Conservation (phyloP, 2,113 vertebrate genomes). For the Cheilinus undulatus region DNA sequence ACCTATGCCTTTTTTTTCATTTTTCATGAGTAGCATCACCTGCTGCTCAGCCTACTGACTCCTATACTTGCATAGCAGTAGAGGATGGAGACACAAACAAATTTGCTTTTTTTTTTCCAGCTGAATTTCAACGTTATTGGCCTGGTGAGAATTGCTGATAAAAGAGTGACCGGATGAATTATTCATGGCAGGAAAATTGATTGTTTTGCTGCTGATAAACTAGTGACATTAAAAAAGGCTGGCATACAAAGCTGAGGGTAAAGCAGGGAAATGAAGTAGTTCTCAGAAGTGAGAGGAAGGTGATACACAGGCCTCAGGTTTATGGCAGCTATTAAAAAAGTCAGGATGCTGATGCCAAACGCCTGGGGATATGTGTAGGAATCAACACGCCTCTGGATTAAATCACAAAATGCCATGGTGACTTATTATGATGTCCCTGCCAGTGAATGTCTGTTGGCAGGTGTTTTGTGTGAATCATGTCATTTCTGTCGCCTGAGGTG, state of each 20-base stretch:
- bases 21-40: too few species aligned
- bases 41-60: too few species aligned
- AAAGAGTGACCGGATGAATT: slow-evolving; percentile 69
- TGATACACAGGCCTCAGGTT: slow-evolving; percentile 24
- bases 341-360: slow-evolving; percentile 38
- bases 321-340: slow-evolving; percentile 37
- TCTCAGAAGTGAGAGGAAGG: background rate
- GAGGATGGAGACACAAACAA: too few species aligned
- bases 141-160: slow-evolving; percentile 60
- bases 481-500: slow-evolving; percentile 27
- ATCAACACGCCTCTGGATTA: slow-evolving; percentile 33
- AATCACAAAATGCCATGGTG: slow-evolving; percentile 38
- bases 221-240: slow-evolving; percentile 57
- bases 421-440: slow-evolving; percentile 10
- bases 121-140: too few species aligned
- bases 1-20: too few species aligned
- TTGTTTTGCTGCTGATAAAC: slow-evolving; percentile 49
- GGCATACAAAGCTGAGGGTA: slow-evolving; percentile 38
- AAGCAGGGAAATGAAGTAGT: slow-evolving; percentile 6
- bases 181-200: slow-evolving; percentile 61
- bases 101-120: too few species aligned
- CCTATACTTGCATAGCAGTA: too few species aligned
- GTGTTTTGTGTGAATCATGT: slow-evolving; percentile 30
- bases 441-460: background rate
- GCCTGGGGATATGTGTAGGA: slow-evolving; percentile 34